Base-by-base conservation (phyloP, 2,888 invertebrate species). In the Lasioglossum figueresi region DNA sequence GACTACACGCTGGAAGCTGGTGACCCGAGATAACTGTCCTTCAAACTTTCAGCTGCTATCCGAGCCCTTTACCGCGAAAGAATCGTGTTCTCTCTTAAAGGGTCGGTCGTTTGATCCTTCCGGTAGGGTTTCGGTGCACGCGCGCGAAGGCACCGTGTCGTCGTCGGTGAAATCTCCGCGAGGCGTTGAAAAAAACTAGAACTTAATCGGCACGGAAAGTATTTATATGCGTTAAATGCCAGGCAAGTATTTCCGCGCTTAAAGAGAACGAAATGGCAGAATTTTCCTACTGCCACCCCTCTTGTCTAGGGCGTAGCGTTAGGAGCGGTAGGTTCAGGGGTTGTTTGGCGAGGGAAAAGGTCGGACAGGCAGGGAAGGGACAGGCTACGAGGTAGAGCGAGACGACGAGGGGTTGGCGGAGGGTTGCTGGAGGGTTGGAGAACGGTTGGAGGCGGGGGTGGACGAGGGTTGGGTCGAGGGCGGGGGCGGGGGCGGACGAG, bases 321-420 rank as follows among this genome's bases (percentile, higher is more conserved):
- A 88, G 85, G 80, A 79, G 79, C 80, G 87, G 80, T 63, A 43
- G 86, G 75, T 76, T 73, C 79, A 86, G 90, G 88, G 88, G 92
- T 91, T 92, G 92, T 92, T 93, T 92, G 91, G 90, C 86, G 87
- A 91, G 88, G 90, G 88, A 71, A 88, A 37, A 83, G 85, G 88
- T 80, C 48, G 87, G 75, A 34, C 78, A 72, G 68, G 86, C 79
- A 80, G 75, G 48, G 48, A 66, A 72, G 43, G 43, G 45, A 48
- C 78, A 72, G 79, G 59, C 31, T 52, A 48, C 71, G 79, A n/a
- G 88, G 88, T 82, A 82, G 80, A 87, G 82, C 82, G 84, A 84
- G 83, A 84, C 80, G 89, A 80, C 71, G 74, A 80, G 76, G 72
- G 71, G 56, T 68, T 79, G 77, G 82, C 77, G 81, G 68, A 73